These are phyloP conservation scores for Calephelis perditalis DNA, from an alignment of 2,888 invertebrate genomes.

Conservation along the genomic window DNA sequence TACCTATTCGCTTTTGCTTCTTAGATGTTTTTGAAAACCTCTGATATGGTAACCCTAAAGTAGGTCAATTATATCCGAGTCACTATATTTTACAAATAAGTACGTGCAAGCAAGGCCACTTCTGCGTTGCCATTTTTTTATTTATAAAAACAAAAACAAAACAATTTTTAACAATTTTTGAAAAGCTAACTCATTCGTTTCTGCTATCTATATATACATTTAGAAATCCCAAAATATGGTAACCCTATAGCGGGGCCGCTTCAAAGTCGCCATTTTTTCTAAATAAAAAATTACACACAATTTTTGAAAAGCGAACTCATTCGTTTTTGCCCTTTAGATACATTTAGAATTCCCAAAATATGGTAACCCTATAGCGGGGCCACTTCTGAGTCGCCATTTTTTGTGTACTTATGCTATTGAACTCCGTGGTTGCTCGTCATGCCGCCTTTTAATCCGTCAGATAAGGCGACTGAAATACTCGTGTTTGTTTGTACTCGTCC, in stretches of 20 bases:
- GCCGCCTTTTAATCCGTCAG: slow-evolving; percentile 43
- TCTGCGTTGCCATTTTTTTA: slow-evolving; percentile 45
- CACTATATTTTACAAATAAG: too few relatives aligned
- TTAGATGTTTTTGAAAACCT: too few relatives aligned
- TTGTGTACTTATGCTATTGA: slow-evolving; percentile 50
- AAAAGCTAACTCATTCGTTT: too few relatives aligned
- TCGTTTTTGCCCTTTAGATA: too few relatives aligned
- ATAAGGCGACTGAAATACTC: slow-evolving; percentile 45
- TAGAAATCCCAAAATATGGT: too few relatives aligned
- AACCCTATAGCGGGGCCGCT: slow-evolving; percentile 28
- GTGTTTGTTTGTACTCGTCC: slow-evolving; percentile 50
- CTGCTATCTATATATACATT: too few relatives aligned
- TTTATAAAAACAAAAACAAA: too few relatives aligned
- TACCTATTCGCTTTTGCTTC: too few relatives aligned
- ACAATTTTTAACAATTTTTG: too few relatives aligned
- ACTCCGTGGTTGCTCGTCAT: slow-evolving; percentile 29
- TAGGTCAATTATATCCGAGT: slow-evolving; percentile 21
- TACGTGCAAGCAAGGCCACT: slow-evolving; percentile 33
- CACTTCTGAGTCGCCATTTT: slow-evolving; percentile 45
- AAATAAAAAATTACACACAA: too few relatives aligned
- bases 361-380: slow-evolving; percentile 33
- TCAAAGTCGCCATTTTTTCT: slow-evolving; percentile 41
- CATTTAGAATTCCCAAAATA: too few relatives aligned
- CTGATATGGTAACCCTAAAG: not conserved
- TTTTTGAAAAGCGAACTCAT: too few relatives aligned